These are phyloP conservation scores for Puffinus mauretanicus DNA, from an alignment of 2,113 vertebrate genomes.

Conservation along the genomic window DNA sequence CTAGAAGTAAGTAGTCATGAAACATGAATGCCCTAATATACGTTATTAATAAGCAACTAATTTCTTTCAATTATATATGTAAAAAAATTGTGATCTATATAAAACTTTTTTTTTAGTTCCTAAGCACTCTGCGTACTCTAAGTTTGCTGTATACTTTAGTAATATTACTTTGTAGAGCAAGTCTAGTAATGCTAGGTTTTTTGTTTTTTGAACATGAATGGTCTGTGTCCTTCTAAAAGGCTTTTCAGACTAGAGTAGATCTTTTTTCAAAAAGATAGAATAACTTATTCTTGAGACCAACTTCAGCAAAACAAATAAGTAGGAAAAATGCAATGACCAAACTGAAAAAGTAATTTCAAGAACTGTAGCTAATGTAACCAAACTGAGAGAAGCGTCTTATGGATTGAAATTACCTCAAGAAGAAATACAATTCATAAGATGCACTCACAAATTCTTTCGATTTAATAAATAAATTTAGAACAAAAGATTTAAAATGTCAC, in stretches of 20 bases:
- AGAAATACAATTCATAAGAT: not conserved
- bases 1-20: not conserved
- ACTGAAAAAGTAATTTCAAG: not conserved
- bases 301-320: not conserved
- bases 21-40: not conserved
- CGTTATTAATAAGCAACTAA: not conserved
- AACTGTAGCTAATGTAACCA: not conserved
- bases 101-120: not conserved
- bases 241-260: not conserved
- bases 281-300: not conserved
- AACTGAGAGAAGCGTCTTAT: not conserved
- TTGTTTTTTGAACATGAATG: not conserved
- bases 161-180: not conserved
- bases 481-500: not conserved
- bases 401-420: not conserved
- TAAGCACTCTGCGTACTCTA: not conserved
- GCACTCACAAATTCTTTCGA: not conserved
- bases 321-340: not conserved
- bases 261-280: not conserved
- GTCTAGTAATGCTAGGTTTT: not conserved
- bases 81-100: not conserved
- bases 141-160: not conserved
- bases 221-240: not conserved
- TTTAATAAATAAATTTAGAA: not conserved
- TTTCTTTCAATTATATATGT: not conserved